Evolutionary conservation across 1,140 invertebrate species (phyloP).

Genomic region (Drosophila pseudoananassae): DNA sequence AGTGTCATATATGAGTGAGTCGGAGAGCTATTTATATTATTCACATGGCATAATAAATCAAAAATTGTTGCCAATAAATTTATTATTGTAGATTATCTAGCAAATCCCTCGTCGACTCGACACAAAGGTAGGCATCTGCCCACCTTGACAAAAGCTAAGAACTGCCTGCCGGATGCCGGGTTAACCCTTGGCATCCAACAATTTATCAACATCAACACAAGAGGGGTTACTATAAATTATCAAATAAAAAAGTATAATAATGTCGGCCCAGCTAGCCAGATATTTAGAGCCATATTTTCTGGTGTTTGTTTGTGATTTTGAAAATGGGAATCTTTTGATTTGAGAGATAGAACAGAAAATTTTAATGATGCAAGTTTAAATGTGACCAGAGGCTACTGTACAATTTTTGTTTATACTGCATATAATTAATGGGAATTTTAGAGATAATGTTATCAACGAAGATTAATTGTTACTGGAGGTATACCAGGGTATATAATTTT

Average conservation of each 20-base stretch:
- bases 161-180: slow-evolving; percentile 55
- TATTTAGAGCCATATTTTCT: slow-evolving; percentile 19
- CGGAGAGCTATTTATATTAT: slow-evolving; percentile 69
- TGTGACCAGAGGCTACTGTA: neutral
- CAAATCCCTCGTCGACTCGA: slow-evolving; percentile 6
- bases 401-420: neutral
- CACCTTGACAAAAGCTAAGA: slow-evolving; percentile 71
- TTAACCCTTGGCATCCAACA: slow-evolving; percentile 64
- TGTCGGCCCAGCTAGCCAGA: neutral
- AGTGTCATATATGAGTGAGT: slow-evolving; percentile 62
- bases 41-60: slow-evolving; percentile 77
- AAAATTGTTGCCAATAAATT: slow-evolving; percentile 79
- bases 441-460: neutral
- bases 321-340: slow-evolving; percentile 5
- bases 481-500: too few relatives aligned
- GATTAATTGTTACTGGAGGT: neutral
- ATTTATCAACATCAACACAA: slow-evolving; percentile 77
- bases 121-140: slow-evolving; percentile 18
- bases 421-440: slow-evolving; percentile 8
- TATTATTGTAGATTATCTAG: slow-evolving; percentile 78
- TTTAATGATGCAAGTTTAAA: neutral
- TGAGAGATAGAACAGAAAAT: slow-evolving; percentile 6
- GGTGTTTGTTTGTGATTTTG: slow-evolving; percentile 5
- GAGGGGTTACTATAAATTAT: slow-evolving; percentile 66
- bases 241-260: slow-evolving; percentile 22